These are phyloP conservation scores for Hepsetus odoe DNA, from an alignment of 2,113 vertebrate genomes.

Conservation along the genomic window DNA sequence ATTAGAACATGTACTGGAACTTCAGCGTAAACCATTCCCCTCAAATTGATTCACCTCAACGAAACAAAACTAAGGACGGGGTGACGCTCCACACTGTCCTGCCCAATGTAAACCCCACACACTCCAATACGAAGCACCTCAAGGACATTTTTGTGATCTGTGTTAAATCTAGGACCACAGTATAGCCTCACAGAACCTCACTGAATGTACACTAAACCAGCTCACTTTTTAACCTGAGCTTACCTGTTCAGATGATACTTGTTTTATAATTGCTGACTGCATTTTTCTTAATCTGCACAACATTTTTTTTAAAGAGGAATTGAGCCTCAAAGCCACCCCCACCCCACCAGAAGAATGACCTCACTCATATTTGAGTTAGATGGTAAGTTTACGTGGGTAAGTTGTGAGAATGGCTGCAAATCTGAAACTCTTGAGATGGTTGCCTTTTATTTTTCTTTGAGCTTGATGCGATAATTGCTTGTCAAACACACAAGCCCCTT, in stretches of 20 bases:
- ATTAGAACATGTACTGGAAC: background rate
- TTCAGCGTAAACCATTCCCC: background rate
- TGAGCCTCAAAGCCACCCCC: slow-evolving; percentile 29
- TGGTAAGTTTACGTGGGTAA: slow-evolving; percentile 45
- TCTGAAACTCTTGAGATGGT: slow-evolving; percentile 25
- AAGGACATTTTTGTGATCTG: background rate
- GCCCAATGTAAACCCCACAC: background rate
- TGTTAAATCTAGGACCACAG: background rate
- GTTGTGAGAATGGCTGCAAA: background rate
- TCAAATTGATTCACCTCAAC: background rate
- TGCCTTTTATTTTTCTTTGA: background rate
- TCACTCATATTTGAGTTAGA: slow-evolving; percentile 29
- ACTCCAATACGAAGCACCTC: background rate
- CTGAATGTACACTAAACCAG: slow-evolving; percentile 41
- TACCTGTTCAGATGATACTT: background rate
- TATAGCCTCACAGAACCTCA: background rate
- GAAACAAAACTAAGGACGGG: background rate
- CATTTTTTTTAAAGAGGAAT: slow-evolving; percentile 36
- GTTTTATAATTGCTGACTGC: background rate
- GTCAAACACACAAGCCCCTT: slow-evolving; percentile 47
- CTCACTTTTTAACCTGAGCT: background rate
- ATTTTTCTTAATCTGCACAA: slow-evolving; percentile 44
- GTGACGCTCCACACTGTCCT: background rate
- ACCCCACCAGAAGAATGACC: slow-evolving; percentile 46
- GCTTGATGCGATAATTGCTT: background rate